A percentile compares a stretch with the other conserved stretches of the same genome.
These are phyloP conservation scores for Adelphocoris suturalis DNA, from an alignment of 2,888 invertebrate genomes.

Conservation along the genomic window DNA sequence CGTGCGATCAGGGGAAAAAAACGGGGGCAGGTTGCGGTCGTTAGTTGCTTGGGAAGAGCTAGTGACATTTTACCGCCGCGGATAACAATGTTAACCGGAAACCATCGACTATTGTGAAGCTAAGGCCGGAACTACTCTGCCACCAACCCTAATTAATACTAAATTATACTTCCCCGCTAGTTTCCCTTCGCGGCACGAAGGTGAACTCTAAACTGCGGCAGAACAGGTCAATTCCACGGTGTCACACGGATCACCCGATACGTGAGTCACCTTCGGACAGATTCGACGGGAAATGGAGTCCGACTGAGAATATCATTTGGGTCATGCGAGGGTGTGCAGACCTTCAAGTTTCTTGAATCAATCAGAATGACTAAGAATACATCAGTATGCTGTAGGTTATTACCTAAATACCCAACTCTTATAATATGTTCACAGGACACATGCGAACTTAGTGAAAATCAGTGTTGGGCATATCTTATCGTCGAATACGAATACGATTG, in stretches of 20 bases:
- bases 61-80: slow-evolving; percentile 58
- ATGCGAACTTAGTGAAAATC: no score
- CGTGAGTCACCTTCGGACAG: background rate
- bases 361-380: no score
- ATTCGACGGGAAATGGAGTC: background rate
- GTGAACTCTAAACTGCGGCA: slow-evolving; percentile 48
- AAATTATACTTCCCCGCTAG: slow-evolving; percentile 53
- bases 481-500: no score
- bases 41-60: slow-evolving; percentile 57
- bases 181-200: slow-evolving; percentile 26
- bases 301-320: background rate
- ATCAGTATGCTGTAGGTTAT: no score
- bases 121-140: slow-evolving; percentile 58
- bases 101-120: slow-evolving; percentile 57
- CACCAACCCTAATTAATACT: slow-evolving; percentile 62
- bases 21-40: slow-evolving; percentile 54
- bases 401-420: no score
- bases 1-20: slow-evolving; percentile 49
- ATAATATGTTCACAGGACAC: no score
- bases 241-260: slow-evolving; percentile 36
- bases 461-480: no score
- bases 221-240: slow-evolving; percentile 61
- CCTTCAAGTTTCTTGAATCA: no score
- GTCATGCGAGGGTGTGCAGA: no score
- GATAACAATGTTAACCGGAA: slow-evolving; percentile 63